Base-by-base conservation (phyloP, 2,888 invertebrate species). In the Oscheius sp. region DNA sequence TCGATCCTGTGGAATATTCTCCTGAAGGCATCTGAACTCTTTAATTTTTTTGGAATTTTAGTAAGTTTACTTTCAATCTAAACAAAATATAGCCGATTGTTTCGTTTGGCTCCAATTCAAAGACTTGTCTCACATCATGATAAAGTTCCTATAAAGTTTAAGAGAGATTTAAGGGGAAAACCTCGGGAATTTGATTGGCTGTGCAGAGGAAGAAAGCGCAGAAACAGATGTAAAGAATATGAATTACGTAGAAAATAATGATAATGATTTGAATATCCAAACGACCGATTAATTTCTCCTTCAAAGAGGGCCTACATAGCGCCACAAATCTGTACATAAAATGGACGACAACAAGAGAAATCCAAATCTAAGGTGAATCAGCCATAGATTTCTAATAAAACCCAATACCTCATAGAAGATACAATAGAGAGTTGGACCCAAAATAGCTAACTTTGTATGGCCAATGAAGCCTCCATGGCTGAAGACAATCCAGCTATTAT, bases 401-500 rank as follows among this genome's bases (percentile, higher is more conserved):
- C n/a, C n/a, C n/a, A n/a, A n/a, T n/a, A n/a, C n/a, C 20, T 55
- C 55, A n/a, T 55, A 55, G 34, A 55, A 55, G 20, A 55, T 55
- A 34, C 55, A 55, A 34, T 55, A 55, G 20, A 55, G 37, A 29
- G 23, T 55, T 15, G 55, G 55, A 2, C 55, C 55, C 20, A 55
- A 34, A 3, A 55, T 55, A 17, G 55, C 55, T n/a, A 55, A 20
- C 25, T 55, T 17, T 17, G 55, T 55, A 34, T 55, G 33, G 2
- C 55, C 55, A n/a, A 55, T 55, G 34, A 55, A 55, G 8, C 55
- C 55, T 10, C 55, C 55, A 34, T 55, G 55, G 34, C n/a, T 55
- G 23, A 55, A 55, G 5, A 55, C 55, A 12, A 55, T 33, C 55
- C 55, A 55, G 23, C 34, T 34, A 20, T 55, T 55, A 25, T n/a